Conservation (phyloP, 2,113 vertebrate genomes). For the Diadophis punctatus region DNA sequence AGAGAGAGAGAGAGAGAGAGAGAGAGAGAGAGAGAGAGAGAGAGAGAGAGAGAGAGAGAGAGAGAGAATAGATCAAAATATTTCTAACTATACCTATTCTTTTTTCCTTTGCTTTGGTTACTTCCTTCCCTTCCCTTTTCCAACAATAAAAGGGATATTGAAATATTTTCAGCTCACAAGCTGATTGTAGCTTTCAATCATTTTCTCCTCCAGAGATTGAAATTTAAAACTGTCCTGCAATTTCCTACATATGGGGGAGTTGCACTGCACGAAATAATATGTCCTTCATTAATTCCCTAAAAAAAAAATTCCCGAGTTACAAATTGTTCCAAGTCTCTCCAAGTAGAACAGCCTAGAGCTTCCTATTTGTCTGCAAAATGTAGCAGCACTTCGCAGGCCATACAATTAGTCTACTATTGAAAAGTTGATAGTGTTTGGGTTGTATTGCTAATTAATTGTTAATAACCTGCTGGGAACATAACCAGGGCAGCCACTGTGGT, state of each 20-base stretch:
- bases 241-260: background rate
- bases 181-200: background rate
- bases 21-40: background rate
- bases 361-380: slow-evolving; percentile 59
- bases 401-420: slow-evolving; percentile 56
- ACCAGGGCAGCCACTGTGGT: slow-evolving; percentile 66
- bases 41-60: background rate
- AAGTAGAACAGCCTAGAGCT: background rate
- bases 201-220: no score
- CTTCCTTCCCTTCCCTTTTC: background rate
- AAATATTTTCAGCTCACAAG: background rate
- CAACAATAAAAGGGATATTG: background rate
- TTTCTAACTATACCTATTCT: background rate
- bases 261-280: background rate
- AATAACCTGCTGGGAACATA: slow-evolving; percentile 74
- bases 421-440: slow-evolving; percentile 53
- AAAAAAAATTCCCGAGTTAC: background rate
- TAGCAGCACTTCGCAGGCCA: slow-evolving; percentile 45
- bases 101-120: background rate
- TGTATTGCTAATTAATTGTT: slow-evolving; percentile 78
- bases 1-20: background rate
- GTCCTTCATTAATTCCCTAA: background rate
- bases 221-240: background rate
- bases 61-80: background rate
- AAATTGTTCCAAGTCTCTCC: background rate